Evolutionary conservation across 1,140 invertebrate genomes (phyloP).

Genomic region (Drosophila obscura): DNA sequence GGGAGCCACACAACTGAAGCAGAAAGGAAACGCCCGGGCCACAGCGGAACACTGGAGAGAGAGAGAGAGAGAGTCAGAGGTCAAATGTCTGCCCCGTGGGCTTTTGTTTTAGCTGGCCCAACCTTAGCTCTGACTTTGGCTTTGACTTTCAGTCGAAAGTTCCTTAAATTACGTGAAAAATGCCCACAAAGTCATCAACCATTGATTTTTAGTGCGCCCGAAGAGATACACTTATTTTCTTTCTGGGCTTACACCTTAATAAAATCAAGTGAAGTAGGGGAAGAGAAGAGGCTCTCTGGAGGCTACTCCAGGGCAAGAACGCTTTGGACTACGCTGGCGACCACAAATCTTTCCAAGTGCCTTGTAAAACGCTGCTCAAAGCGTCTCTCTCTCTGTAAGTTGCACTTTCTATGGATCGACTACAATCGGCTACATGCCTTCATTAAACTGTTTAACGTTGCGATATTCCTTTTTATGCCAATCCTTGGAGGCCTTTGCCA

Average conservation of each 20-base stretch:
- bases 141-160: constrained; percentile 31
- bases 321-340: background rate
- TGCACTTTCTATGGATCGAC: too few species aligned
- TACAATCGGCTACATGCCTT: too few species aligned
- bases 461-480: too few species aligned
- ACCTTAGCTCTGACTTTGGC: constrained; percentile 23
- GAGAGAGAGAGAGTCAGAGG: background rate
- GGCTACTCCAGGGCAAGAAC: too few species aligned
- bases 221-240: background rate
- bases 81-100: constrained; percentile 16
- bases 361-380: too few species aligned
- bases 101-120: too few species aligned
- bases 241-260: background rate
- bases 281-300: too few species aligned
- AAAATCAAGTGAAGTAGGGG: constrained; percentile 4
- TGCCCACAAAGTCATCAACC: constrained; percentile 33
- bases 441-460: too few species aligned
- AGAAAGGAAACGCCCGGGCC: background rate
- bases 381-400: too few species aligned
- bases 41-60: background rate
- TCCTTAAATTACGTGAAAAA: constrained; percentile 64
- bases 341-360: too few species aligned
- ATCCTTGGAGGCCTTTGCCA: too few species aligned
- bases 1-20: background rate
- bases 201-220: constrained; percentile 57